These are phyloP conservation scores for Allacma fusca DNA, from an alignment of 2,888 invertebrate genomes.

Conservation along the genomic window DNA sequence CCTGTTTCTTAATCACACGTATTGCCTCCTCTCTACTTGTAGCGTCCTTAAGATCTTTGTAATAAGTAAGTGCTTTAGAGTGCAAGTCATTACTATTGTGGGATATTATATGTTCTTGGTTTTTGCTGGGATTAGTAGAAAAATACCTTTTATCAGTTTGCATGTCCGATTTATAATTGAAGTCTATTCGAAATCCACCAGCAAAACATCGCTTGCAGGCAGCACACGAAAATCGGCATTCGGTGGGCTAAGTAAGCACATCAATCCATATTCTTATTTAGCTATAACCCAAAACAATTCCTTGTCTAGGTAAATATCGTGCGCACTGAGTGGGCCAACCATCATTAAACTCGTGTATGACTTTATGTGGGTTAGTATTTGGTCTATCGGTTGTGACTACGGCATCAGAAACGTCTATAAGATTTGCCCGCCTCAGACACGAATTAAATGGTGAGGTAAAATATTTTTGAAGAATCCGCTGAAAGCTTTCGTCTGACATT, in stretches of 20 bases:
- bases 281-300: not conserved
- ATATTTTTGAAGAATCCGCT: not conserved
- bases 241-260: not conserved
- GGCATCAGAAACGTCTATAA: not conserved
- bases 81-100: not conserved
- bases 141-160: not conserved
- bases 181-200: not conserved
- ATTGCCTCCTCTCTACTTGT: not conserved
- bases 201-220: not conserved
- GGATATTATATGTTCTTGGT: not conserved
- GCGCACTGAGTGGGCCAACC: not conserved
- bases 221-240: not conserved
- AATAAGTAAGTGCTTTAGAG: not conserved
- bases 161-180: not conserved
- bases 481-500: not conserved
- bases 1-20: not conserved
- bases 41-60: not conserved
- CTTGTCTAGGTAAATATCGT: not conserved
- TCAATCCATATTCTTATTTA: not conserved
- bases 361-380: not conserved
- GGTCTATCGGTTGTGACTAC: too few relatives aligned
- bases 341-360: not conserved
- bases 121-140: not conserved
- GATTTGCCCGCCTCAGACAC: not conserved
- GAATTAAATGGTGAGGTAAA: not conserved